Conservation (phyloP, 2,888 invertebrate species). For the Caenorhabditis panamensis region DNA sequence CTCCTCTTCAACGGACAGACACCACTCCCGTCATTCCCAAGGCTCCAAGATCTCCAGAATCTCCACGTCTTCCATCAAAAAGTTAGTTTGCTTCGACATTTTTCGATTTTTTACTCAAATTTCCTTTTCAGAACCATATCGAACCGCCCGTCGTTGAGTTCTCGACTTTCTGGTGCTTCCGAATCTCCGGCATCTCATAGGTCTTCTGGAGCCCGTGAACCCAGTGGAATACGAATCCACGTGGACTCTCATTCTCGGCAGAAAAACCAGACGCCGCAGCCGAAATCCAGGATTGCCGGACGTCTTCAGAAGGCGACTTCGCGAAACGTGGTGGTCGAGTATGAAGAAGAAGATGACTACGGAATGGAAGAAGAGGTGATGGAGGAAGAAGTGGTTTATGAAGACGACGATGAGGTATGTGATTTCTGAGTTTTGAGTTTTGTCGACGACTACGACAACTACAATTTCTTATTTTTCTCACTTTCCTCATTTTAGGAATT, state of each 20-base stretch:
- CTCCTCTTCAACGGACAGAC: slow-evolving; percentile 28
- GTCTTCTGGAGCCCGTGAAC: background rate
- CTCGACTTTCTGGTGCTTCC: slow-evolving; percentile 14
- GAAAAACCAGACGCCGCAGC: too few species aligned
- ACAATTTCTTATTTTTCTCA: background rate
- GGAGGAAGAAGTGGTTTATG: slow-evolving; percentile 9
- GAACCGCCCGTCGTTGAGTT: slow-evolving; percentile 35
- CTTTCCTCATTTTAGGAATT: background rate
- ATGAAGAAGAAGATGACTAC: slow-evolving; percentile 11
- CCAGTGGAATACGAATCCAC: background rate
- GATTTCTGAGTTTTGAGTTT: background rate
- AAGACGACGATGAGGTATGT: slow-evolving; percentile 21
- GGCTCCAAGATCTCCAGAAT: slow-evolving; percentile 31
- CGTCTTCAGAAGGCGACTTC: slow-evolving; percentile 27
- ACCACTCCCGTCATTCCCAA: background rate
- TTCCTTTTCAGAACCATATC: slow-evolving; percentile 28
- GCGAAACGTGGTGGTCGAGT: slow-evolving; percentile 8
- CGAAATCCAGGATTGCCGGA: slow-evolving; percentile 30
- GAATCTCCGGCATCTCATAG: background rate
- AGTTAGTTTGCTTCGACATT: slow-evolving; percentile 14
- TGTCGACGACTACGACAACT: background rate
- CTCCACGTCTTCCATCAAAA: slow-evolving; percentile 38
- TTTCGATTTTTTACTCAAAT: background rate
- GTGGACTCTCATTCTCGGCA: too few species aligned
- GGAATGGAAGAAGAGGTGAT: background rate